A percentile compares a stretch with the other conserved stretches of the same genome.
These are phyloP conservation scores for Drosophila dunni DNA, from an alignment of 1,140 invertebrate genomes.

Conservation along the genomic window DNA sequence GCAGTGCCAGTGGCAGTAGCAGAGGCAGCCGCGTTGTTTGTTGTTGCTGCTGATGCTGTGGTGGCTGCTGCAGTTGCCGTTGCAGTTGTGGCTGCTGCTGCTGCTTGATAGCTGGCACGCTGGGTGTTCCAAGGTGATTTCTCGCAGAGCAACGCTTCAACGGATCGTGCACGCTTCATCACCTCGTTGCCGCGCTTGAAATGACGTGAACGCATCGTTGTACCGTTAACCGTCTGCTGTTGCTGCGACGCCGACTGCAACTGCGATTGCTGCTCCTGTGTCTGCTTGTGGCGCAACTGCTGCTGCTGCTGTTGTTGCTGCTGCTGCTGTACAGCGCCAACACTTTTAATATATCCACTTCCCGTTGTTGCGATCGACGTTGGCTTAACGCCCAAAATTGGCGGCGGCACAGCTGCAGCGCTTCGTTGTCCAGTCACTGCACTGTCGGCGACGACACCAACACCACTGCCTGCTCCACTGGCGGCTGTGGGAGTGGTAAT, in stretches of 20 bases:
- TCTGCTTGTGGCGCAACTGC: constrained; percentile 25
- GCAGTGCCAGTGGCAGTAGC: constrained; percentile 46
- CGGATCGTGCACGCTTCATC: constrained; percentile 92
- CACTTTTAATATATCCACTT: constrained; percentile 50
- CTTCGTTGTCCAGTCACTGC: not conserved
- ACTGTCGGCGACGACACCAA: not conserved
- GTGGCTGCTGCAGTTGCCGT: not conserved
- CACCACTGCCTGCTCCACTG: not conserved
- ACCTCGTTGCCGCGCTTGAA: constrained; percentile 83
- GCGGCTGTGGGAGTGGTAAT: constrained; percentile 22
- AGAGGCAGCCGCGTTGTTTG: constrained; percentile 1
- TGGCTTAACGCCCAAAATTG: constrained; percentile 63
- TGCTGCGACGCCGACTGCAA: constrained; percentile 15
- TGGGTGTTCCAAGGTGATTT: constrained; percentile 76
- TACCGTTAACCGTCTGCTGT: constrained; percentile 26
- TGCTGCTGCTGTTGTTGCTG: constrained; percentile 20
- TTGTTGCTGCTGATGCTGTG: constrained; percentile 38
- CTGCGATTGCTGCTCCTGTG: constrained; percentile 13
- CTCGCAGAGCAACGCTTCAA: constrained; percentile 91
- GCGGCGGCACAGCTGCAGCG: constrained; percentile 42
- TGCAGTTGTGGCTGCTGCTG: constrained; percentile 10
- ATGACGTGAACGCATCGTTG: constrained; percentile 70
- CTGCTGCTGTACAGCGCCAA: constrained; percentile 35
- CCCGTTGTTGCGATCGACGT: constrained; percentile 25
- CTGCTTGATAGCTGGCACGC: constrained; percentile 59